Conservation (phyloP, 1,140 invertebrate species). For the Drosophila ironensis region DNA sequence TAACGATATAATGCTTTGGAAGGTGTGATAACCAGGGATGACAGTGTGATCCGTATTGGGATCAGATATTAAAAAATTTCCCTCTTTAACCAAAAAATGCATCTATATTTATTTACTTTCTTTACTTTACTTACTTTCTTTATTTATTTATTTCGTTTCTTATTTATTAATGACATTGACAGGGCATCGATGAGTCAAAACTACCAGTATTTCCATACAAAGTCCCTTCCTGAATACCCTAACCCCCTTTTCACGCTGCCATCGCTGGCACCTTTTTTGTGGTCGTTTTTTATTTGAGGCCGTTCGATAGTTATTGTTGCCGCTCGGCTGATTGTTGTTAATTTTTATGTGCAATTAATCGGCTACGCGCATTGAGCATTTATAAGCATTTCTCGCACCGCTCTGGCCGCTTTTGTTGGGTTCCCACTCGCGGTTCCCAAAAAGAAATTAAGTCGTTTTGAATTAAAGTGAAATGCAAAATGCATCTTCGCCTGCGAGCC, state of each 20-base stretch:
- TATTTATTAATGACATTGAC: too few species aligned
- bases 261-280: background rate
- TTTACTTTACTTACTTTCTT: too few species aligned
- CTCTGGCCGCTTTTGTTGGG: background rate
- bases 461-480: slow-evolving; percentile 78
- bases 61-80: too few species aligned
- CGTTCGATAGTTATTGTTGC: slow-evolving; percentile 34
- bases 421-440: slow-evolving; percentile 5
- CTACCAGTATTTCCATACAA: too few species aligned
- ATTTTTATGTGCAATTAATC: slow-evolving; percentile 80
- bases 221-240: background rate
- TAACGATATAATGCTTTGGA: slow-evolving; percentile 7
- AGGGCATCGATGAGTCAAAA: too few species aligned
- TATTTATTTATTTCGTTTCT: too few species aligned
- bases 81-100: too few species aligned
- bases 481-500: slow-evolving; percentile 22
- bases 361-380: slow-evolving; percentile 76
- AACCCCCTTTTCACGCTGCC: slow-evolving; percentile 7
- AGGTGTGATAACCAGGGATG: slow-evolving; percentile 54
- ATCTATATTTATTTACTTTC: too few species aligned
- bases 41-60: slow-evolving; percentile 6
- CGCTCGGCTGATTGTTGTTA: slow-evolving; percentile 64
- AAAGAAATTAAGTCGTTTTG: slow-evolving; percentile 74
- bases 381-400: slow-evolving; percentile 70
- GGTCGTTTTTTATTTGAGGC: background rate